Evolutionary conservation across 2,888 invertebrate species (phyloP).

Genomic region (Pegoplata infirma): DNA sequence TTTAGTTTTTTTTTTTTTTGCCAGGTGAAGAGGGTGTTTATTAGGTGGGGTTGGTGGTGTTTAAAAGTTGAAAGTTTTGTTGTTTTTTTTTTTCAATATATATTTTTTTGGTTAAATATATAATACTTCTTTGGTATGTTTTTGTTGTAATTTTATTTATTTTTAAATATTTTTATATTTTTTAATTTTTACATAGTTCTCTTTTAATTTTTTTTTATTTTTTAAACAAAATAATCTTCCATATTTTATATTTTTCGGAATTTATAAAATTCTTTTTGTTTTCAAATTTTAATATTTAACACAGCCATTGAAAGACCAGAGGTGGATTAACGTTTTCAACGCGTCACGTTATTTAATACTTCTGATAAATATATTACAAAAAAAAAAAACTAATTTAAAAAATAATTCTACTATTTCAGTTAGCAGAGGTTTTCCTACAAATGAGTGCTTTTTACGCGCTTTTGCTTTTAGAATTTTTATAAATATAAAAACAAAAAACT

Average conservation of each 20-base stretch:
- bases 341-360: constrained; percentile 54
- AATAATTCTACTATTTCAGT: constrained; percentile 18
- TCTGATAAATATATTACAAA: constrained; percentile 22
- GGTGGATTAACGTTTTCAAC: constrained; percentile 33
- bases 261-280: constrained; percentile 16
- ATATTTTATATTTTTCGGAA: not conserved
- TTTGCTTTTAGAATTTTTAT: constrained; percentile 46
- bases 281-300: constrained; percentile 35
- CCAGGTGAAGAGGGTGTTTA: no score
- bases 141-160: constrained; percentile 22
- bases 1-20: not conserved
- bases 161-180: constrained; percentile 17
- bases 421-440: constrained; percentile 44
- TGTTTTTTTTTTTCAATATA: constrained; percentile 4
- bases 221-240: not conserved
- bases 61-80: not conserved
- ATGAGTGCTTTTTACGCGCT: constrained; percentile 55
- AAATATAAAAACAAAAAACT: constrained; percentile 22
- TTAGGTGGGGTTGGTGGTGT: not conserved
- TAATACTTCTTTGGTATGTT: constrained; percentile 56
- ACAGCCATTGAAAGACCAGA: constrained; percentile 45
- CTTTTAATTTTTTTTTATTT: constrained; percentile 1
- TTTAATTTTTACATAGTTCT: no score
- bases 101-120: constrained; percentile 16
- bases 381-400: not conserved